Conservation (phyloP, 2,888 invertebrate genomes). For the Hirtodrosophila duncani region DNA sequence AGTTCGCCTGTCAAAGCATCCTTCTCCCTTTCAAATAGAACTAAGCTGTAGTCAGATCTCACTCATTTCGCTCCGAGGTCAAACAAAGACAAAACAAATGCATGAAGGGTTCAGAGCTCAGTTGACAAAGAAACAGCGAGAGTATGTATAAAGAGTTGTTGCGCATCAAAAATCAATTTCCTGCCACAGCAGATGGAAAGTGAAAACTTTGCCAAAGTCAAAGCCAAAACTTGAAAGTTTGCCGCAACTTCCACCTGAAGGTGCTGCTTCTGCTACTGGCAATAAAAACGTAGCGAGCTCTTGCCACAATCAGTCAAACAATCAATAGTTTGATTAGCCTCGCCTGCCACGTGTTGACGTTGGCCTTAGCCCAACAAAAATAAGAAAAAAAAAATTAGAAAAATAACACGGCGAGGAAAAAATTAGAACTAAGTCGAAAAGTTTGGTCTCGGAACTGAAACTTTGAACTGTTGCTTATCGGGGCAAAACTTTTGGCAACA, state of each 20-base stretch:
- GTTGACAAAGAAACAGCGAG: background rate
- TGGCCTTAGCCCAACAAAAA: background rate
- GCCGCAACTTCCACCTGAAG: conserved; percentile 65
- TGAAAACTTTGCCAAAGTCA: conserved; percentile 62
- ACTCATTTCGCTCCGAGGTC: too few species aligned
- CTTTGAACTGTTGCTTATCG: conserved; percentile 68
- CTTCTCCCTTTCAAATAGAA: too few species aligned
- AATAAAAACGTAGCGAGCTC: conserved; percentile 54
- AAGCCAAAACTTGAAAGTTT: conserved; percentile 53
- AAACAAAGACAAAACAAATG: background rate
- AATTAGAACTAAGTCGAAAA: conserved; percentile 41
- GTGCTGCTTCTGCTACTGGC: conserved; percentile 24
- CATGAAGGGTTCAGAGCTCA: conserved; percentile 15
- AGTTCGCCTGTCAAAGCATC: conserved; percentile 9
- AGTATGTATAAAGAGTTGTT: conserved; percentile 8
- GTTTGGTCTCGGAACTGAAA: conserved; percentile 37
- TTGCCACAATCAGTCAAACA: conserved; percentile 64
- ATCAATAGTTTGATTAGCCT: conserved; percentile 70
- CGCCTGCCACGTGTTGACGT: conserved; percentile 64
- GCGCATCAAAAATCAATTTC: conserved; percentile 68
- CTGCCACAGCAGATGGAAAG: conserved; percentile 51
- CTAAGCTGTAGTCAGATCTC: too few species aligned
- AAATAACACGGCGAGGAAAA: conserved; percentile 18
- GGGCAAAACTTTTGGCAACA: conserved; percentile 24
- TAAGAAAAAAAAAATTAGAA: conserved; percentile 9